Percentiles rank a stretch among this genome's conserved stretches.
Conservation (phyloP, 2,888 invertebrate genomes). For the Merodon equestris region DNA sequence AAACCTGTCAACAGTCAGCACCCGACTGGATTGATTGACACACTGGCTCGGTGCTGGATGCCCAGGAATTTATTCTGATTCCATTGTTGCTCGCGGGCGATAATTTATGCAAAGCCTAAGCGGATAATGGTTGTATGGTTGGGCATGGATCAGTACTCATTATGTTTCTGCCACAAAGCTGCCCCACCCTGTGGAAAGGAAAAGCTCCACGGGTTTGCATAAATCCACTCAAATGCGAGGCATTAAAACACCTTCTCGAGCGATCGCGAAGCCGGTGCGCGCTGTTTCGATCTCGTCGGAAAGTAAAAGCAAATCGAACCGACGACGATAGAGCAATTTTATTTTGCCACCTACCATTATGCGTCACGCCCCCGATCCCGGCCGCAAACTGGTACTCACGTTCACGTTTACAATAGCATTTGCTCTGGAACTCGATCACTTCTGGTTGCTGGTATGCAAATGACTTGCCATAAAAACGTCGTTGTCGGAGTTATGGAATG, state of each 20-base stretch:
- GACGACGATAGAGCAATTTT: constrained; percentile 28
- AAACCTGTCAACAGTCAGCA: constrained; percentile 31
- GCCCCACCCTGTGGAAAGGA: constrained; percentile 7
- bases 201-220: background rate
- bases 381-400: too few relatives aligned
- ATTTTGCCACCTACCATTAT: background rate
- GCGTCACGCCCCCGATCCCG: constrained; percentile 18
- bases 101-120: constrained; percentile 9
- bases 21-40: constrained; percentile 39
- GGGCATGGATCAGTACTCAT: too few relatives aligned
- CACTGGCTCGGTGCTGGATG: constrained; percentile 1
- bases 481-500: constrained; percentile 24
- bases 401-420: too few relatives aligned
- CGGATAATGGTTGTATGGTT: background rate
- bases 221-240: background rate
- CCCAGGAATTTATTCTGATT: constrained; percentile 32
- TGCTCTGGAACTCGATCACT: background rate
- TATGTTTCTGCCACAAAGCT: too few relatives aligned
- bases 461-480: constrained; percentile 54
- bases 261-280: constrained; percentile 2
- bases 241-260: constrained; percentile 11
- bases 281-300: constrained; percentile 17
- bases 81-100: constrained; percentile 4
- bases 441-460: constrained; percentile 30
- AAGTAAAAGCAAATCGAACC: constrained; percentile 56